Evolutionary conservation across 30 jellyfish, hydroid and myxozoan species (phyloP).

Genomic region (Turritopsis dohrnii): DNA sequence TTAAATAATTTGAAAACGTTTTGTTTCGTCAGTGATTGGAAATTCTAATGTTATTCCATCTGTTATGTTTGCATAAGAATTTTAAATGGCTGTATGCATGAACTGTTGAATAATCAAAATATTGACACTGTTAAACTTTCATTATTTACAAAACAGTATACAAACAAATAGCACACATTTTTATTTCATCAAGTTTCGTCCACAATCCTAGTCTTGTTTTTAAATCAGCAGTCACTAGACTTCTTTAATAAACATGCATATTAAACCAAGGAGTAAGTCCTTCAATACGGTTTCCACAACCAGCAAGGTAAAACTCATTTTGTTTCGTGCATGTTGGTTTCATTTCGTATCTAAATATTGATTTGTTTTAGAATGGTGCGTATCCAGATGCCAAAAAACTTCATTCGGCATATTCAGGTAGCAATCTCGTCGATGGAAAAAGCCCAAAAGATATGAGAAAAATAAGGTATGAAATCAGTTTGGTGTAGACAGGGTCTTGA

Average conservation of each 20-base stretch:
- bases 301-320: background rate
- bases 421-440: background rate
- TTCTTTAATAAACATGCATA: background rate
- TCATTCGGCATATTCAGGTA: constrained; percentile 6
- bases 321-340: background rate
- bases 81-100: background rate
- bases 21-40: background rate
- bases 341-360: background rate
- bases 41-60: background rate
- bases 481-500: no score
- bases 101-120: background rate
- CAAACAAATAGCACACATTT: background rate
- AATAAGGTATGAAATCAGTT: background rate
- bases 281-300: background rate
- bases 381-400: background rate
- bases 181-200: background rate
- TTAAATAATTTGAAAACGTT: background rate
- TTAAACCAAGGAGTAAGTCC: background rate
- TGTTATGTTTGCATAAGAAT: background rate
- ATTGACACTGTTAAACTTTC: background rate
- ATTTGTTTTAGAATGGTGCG: background rate
- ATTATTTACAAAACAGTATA: background rate
- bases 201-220: background rate
- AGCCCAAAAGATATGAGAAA: background rate
- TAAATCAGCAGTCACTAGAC: background rate